Evolutionary conservation across 2,113 vertebrate genomes (phyloP).

Genomic region (Taurulus bubalis): DNA sequence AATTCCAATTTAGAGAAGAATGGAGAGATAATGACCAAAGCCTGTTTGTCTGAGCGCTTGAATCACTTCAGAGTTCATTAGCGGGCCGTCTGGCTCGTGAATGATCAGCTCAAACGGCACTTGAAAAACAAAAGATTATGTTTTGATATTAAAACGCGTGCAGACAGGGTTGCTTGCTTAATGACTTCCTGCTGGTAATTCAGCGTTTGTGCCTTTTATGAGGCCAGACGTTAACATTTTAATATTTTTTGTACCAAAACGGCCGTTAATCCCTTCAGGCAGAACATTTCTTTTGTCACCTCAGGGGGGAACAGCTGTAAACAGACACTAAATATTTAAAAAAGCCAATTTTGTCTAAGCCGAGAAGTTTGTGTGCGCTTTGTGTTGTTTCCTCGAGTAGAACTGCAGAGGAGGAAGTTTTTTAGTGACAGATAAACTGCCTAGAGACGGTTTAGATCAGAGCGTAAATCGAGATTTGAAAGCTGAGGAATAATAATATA

Average conservation of each 20-base stretch:
- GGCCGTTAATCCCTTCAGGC: conserved; percentile 52
- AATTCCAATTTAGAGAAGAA: conserved; percentile 1
- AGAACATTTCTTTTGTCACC: conserved; percentile 33
- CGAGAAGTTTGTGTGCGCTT: conserved; percentile 13
- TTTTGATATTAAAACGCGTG: conserved; percentile 28
- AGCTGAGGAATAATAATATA: conserved; percentile 1
- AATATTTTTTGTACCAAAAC: conserved; percentile 39
- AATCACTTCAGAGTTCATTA: conserved; percentile 55
- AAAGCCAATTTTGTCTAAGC: conserved; percentile 51
- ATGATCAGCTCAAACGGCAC: conserved; percentile 39
- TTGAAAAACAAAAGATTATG: conserved; percentile 43
- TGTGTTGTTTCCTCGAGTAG: conserved; percentile 14
- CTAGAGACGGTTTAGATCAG: conserved; percentile 33
- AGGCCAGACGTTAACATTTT: conserved; percentile 32
- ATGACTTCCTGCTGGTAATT: conserved; percentile 24
- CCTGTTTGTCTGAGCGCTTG: conserved; percentile 34
- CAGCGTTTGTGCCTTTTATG: background rate
- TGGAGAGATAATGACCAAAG: conserved; percentile 19
- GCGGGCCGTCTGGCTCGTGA: conserved; percentile 57
- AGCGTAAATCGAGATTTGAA: conserved; percentile 28
- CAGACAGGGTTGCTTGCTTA: conserved; percentile 13
- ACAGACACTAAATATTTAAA: conserved; percentile 64
- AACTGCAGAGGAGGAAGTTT: background rate
- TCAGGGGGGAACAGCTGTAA: conserved; percentile 56
- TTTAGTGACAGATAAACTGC: conserved; percentile 14